phyloP scores from a whole-genome alignment of 1,140 invertebrate species.

The Drosophila orena region DNA sequence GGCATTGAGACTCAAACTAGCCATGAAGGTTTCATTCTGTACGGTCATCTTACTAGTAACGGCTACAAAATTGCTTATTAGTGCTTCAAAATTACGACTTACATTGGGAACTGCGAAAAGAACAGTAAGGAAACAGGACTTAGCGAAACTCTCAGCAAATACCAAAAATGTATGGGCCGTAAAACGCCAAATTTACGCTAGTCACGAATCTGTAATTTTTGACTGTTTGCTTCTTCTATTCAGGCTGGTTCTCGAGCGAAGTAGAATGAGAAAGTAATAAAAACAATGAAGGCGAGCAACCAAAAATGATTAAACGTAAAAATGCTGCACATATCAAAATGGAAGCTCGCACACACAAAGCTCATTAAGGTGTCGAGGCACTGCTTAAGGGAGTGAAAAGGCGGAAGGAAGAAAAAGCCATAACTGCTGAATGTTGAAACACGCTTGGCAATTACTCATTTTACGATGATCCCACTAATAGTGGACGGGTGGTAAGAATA shows the following conservation, averaged over 20 bases:
- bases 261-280: slow-evolving; percentile 52
- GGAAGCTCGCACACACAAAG: slow-evolving; percentile 37
- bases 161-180: slow-evolving; percentile 48
- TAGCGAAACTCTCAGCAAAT: slow-evolving; percentile 37
- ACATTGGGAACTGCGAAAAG: background rate
- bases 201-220: slow-evolving; percentile 69
- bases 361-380: slow-evolving; percentile 49
- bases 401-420: slow-evolving; percentile 14
- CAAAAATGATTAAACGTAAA: slow-evolving; percentile 75
- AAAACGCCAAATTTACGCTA: slow-evolving; percentile 60
- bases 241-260: slow-evolving; percentile 26
- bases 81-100: slow-evolving; percentile 5
- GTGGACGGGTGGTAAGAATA: slow-evolving; percentile 62
- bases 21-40: slow-evolving; percentile 21
- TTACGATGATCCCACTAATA: slow-evolving; percentile 67
- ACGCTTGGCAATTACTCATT: slow-evolving; percentile 76
- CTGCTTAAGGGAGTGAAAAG: background rate
- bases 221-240: slow-evolving; percentile 34
- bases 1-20: background rate
- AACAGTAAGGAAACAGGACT: background rate
- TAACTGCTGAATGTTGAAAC: slow-evolving; percentile 58
- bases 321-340: slow-evolving; percentile 60
- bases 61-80: slow-evolving; percentile 27
- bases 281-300: slow-evolving; percentile 35
- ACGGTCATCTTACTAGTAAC: slow-evolving; percentile 36